phyloP scores from a whole-genome alignment of 30 jellyfish, hydroid and myxozoan species.

The Cassiopea xamachana region DNA sequence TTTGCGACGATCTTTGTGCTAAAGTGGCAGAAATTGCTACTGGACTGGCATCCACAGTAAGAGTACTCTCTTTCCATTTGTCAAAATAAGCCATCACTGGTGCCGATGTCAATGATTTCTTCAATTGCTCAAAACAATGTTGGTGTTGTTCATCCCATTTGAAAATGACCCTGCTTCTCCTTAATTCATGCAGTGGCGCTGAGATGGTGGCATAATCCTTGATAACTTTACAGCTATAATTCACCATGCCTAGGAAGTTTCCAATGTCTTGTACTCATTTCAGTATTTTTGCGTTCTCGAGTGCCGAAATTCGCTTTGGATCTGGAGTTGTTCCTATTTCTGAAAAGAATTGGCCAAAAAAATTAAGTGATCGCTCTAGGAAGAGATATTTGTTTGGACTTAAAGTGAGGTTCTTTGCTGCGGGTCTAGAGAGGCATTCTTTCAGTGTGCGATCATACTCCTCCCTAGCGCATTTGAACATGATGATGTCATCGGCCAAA shows the following conservation, averaged over 20 bases:
- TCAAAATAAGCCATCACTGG: slow-evolving; percentile 48
- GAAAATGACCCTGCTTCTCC: too few relatives aligned
- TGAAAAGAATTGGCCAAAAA: background rate
- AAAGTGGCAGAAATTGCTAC: slow-evolving; percentile 30
- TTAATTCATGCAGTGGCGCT: background rate
- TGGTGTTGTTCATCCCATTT: too few relatives aligned
- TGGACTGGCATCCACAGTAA: slow-evolving; percentile 32
- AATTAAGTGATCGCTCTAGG: background rate
- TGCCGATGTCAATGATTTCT: background rate
- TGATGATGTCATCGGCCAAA: too few relatives aligned
- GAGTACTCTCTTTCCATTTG: background rate
- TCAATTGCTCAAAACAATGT: too few relatives aligned
- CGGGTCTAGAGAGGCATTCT: background rate
- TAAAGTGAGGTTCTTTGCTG: slow-evolving; percentile 4
- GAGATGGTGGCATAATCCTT: background rate
- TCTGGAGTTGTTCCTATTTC: too few relatives aligned
- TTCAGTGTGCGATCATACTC: too few relatives aligned
- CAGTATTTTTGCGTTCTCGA: too few relatives aligned
- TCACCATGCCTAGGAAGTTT: too few relatives aligned
- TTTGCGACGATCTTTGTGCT: background rate
- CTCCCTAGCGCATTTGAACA: too few relatives aligned
- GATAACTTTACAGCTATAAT: background rate
- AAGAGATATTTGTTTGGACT: background rate
- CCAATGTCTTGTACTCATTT: too few relatives aligned
- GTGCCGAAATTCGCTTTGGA: too few relatives aligned